A percentile compares a stretch with the other conserved stretches of the same genome.
phyloP scores from a whole-genome alignment of 2,113 vertebrate species.

The Neogobius melanostomus region DNA sequence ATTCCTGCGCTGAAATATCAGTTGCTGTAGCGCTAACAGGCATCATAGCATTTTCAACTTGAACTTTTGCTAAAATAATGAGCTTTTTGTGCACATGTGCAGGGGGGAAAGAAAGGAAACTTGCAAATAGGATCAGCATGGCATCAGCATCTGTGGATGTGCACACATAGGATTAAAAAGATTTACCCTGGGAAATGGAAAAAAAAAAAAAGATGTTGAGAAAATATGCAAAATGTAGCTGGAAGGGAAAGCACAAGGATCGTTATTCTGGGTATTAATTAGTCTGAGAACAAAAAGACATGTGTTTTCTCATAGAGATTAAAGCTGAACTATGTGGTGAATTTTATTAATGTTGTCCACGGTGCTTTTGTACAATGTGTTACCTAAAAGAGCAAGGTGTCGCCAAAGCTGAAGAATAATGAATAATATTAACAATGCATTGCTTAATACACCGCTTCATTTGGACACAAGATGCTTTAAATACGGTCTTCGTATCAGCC shows the following conservation, averaged over 20 bases:
- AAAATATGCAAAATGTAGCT: conserved; percentile 41
- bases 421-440: too few relatives aligned
- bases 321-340: conserved; percentile 5
- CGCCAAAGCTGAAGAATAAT: background rate
- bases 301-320: conserved; percentile 62
- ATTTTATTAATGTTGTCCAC: too few relatives aligned
- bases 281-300: conserved; percentile 64
- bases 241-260: conserved; percentile 49
- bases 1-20: conserved; percentile 27
- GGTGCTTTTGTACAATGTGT: too few relatives aligned
- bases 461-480: too few relatives aligned
- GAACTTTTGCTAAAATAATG: conserved; percentile 32
- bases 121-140: background rate
- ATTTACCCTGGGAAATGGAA: conserved; percentile 5
- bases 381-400: background rate
- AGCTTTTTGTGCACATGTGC: conserved; percentile 24
- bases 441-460: too few relatives aligned
- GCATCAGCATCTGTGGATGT: conserved; percentile 20
- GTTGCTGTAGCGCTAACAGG: conserved; percentile 43
- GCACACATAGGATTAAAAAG: conserved; percentile 5
- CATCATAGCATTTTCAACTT: conserved; percentile 52
- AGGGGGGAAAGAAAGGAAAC: background rate
- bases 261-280: conserved; percentile 67
- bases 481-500: too few relatives aligned
- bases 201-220: background rate